A percentile compares a stretch with the other conserved stretches of the same genome.
Evolutionary conservation across 2,888 invertebrate species (phyloP).

Genomic region (Tupiocoris notatus): DNA sequence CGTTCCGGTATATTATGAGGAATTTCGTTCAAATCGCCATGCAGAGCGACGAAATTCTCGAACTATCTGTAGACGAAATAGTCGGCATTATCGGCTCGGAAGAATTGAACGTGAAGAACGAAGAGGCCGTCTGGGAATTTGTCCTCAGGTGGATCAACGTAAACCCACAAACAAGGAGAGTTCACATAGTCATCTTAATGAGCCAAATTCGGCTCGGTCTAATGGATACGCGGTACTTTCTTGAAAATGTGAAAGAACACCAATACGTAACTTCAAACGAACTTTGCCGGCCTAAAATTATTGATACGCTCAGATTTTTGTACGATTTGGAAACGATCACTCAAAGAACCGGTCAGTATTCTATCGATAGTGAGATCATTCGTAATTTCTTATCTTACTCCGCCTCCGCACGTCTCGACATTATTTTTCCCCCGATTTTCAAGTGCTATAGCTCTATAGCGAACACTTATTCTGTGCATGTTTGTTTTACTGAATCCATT

Average conservation of each 20-base stretch:
- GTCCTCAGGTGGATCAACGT: slow-evolving; percentile 84
- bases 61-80: slow-evolving; percentile 70
- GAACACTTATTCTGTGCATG: no score
- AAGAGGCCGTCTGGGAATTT: slow-evolving; percentile 83
- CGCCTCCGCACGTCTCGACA: no score
- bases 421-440: no score
- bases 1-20: slow-evolving; percentile 69
- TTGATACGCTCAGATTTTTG: slow-evolving; percentile 85
- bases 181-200: slow-evolving; percentile 74
- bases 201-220: slow-evolving; percentile 77
- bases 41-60: slow-evolving; percentile 69
- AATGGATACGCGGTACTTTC: slow-evolving; percentile 83
- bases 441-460: no score
- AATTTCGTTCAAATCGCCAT: slow-evolving; percentile 71
- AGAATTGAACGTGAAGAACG: slow-evolving; percentile 81
- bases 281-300: slow-evolving; percentile 81
- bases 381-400: no score
- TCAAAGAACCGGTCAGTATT: slow-evolving; percentile 69
- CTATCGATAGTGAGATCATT: no score
- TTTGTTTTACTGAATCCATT: no score
- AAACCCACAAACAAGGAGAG: slow-evolving; percentile 69
- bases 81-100: slow-evolving; percentile 76
- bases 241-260: slow-evolving; percentile 86
- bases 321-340: slow-evolving; percentile 89
- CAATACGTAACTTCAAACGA: slow-evolving; percentile 80